Base-by-base conservation (phyloP, 2,797 vertebrate species). In the Sus cebifrons region DNA sequence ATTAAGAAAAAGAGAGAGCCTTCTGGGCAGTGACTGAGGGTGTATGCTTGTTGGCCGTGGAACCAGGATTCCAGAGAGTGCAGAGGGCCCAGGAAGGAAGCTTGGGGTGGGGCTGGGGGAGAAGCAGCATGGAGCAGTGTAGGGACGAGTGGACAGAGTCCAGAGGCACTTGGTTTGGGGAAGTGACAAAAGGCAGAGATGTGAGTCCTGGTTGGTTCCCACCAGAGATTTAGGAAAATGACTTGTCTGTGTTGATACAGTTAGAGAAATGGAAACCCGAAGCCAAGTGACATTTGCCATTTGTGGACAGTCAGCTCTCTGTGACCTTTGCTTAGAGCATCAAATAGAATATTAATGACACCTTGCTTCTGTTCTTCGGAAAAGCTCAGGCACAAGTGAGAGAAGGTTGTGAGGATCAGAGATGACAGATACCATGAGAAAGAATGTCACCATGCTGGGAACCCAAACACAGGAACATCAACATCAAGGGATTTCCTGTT, bases 391-490 rank as follows among this genome's bases (percentile, higher is more conserved):
- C 29, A 21, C 9, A 36, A 70, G 60, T 8, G 12, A 1, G 1
- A 90, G 77, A 83, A 91, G 86, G 64, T 25, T 52, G 62, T 77
- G 77, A 91, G 58, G 79, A n/a, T 89, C 60, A 64, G 79, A 95
- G 54, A 64, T 54, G 74, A 84, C 4, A 78, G 78, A 32, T 70
- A 70, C n/a, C 87, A 89, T 67, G 74, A 65, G 73, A 95, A 58
- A 86, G 58, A 21, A 36, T 12, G 29, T 85, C 58, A 82, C 27
- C 71, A 36, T 12, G 2, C 82, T 21, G 20, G 89, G 86, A 74
- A 91, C 14, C 68, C 74, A 64, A 68, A 74, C 78, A 86, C 67
- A 74, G 70, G 18, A 18, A 71, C 77, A 86, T 40, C 29, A 58
- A 68, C 10, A 70, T n/a, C 14, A 52, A 3, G 25, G 52, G 54